Conservation (phyloP, 2,797 vertebrate genomes). For the Rachycentron canadum region DNA sequence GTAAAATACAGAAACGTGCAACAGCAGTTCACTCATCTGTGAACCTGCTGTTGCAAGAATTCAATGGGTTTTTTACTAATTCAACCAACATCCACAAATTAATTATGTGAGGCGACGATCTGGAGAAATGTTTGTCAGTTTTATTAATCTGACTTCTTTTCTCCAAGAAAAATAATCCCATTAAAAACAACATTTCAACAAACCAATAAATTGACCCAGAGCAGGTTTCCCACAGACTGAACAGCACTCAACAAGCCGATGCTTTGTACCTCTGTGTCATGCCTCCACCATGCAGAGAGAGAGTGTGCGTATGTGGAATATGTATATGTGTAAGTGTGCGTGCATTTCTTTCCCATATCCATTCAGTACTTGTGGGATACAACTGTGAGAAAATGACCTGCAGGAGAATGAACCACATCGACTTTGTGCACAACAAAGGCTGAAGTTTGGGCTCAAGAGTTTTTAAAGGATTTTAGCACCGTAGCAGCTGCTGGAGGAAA, state of each 20-base stretch:
- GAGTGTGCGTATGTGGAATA: not conserved
- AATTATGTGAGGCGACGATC: not conserved
- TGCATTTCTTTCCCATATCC: not conserved
- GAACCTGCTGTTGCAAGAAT: not conserved
- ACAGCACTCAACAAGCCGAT: not conserved
- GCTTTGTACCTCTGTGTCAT: not conserved
- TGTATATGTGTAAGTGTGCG: not conserved
- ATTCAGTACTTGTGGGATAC: not conserved
- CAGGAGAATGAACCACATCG: slow-evolving; percentile 2
- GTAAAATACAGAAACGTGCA: not conserved
- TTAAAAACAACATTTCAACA: not conserved
- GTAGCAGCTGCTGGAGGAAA: not conserved
- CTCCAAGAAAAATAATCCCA: not conserved
- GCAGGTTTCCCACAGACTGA: not conserved
- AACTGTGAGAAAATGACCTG: slow-evolving; percentile 11
- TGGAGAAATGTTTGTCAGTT: not conserved
- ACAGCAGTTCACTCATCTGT: not conserved
- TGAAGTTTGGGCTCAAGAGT: not conserved
- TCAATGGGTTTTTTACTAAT: too few relatives aligned
- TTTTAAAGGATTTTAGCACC: not conserved
- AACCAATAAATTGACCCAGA: not conserved
- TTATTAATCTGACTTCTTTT: not conserved
- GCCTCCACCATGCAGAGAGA: not conserved
- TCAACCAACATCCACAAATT: not conserved
- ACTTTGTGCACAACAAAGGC: not conserved